Conservation (phyloP, 2,888 invertebrate genomes). For the Lasioglossum marginatum region DNA sequence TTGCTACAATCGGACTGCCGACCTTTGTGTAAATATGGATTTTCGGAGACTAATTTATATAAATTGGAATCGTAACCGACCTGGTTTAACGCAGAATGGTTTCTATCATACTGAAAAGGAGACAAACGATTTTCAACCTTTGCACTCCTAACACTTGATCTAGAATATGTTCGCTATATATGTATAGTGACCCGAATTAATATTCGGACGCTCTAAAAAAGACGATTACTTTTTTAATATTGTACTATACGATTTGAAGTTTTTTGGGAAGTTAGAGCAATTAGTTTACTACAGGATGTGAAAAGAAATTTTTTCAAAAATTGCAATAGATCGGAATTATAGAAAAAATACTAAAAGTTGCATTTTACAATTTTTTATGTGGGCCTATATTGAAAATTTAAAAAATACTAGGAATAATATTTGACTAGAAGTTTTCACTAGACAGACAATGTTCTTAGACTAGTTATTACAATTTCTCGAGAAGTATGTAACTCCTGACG, state of each 20-base stretch:
- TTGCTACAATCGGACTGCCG: neutral
- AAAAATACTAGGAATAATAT: no score
- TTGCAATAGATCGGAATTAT: no score
- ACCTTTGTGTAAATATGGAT: neutral
- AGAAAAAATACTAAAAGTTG: no score
- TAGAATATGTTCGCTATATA: neutral
- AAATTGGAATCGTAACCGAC: neutral
- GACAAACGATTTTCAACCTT: neutral
- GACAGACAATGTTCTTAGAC: neutral
- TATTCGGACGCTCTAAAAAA: no score
- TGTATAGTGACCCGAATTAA: no score
- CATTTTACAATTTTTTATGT: no score
- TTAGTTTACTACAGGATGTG: no score
- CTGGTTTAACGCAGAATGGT: neutral
- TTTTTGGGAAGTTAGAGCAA: no score
- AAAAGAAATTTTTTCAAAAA: no score
- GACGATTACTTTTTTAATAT: no score
- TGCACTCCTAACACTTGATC: neutral
- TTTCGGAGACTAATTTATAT: neutral
- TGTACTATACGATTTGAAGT: no score
- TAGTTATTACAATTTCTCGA: neutral
- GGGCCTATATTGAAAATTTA: no score
- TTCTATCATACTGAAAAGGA: neutral
- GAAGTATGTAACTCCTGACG: neutral
- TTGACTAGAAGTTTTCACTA: neutral